Percentiles rank a stretch among this genome's conserved stretches.
These are phyloP conservation scores for Centrocercus urophasianus DNA, from an alignment of 2,113 vertebrate species.

Conservation along the genomic window DNA sequence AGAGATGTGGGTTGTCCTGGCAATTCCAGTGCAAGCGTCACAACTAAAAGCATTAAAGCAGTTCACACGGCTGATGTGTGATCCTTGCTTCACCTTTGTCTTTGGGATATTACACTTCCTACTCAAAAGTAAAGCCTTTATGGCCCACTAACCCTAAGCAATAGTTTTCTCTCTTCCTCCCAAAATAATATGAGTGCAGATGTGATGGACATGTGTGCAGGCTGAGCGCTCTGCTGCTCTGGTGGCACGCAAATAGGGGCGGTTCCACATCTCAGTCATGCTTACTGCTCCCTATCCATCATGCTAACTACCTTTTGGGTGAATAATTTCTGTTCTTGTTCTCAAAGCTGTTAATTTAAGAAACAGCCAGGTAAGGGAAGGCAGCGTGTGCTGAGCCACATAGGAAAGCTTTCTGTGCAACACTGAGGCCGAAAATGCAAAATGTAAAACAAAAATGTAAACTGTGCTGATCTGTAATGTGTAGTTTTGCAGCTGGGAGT, in stretches of 20 bases:
- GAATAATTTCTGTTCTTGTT: neutral
- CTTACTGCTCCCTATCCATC: neutral
- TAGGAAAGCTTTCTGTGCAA: neutral
- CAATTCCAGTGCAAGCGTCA: neutral
- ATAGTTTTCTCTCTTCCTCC: conserved; percentile 8
- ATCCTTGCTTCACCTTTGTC: neutral
- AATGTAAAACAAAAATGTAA: neutral
- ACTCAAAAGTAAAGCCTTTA: neutral
- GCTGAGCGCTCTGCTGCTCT: conserved; percentile 5
- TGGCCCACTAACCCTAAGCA: neutral
- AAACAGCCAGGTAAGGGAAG: neutral
- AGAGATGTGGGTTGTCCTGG: neutral
- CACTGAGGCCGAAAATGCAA: neutral
- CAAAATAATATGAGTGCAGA: neutral
- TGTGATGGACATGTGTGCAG: neutral
- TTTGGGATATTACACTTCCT: neutral
- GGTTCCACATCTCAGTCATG: conserved; percentile 42
- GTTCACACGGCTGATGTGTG: rapidly evolving
- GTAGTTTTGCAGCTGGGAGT: neutral
- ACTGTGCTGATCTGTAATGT: neutral
- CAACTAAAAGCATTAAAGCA: neutral
- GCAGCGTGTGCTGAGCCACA: neutral
- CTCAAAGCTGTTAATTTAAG: conserved; percentile 3
- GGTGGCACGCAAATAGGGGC: conserved; percentile 29
- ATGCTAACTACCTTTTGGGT: conserved; percentile 9